Evolutionary conservation across 2,113 vertebrate genomes (phyloP).

Genomic region (Gavia stellata): DNA sequence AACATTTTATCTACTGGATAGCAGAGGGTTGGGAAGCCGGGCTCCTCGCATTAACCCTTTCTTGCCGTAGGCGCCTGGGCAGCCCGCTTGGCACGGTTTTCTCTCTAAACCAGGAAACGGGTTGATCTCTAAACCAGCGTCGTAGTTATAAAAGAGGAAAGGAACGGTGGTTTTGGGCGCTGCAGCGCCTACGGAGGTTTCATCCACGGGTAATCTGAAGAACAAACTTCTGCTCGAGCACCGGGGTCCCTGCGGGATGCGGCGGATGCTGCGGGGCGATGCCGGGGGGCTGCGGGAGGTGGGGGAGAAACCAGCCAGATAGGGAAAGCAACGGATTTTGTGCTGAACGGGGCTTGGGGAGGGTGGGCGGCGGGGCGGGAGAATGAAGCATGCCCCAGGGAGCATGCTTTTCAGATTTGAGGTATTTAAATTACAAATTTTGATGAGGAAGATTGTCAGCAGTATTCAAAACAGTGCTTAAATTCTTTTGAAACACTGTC

Average conservation of each 20-base stretch:
- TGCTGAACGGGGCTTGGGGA: neutral
- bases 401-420: constrained; percentile 50
- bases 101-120: neutral
- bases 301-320: neutral
- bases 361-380: constrained; percentile 1
- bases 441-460: constrained; percentile 60
- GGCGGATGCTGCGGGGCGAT: neutral
- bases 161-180: neutral
- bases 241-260: neutral
- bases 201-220: neutral
- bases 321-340: accelerated
- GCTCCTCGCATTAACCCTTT: neutral
- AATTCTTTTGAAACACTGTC: constrained; percentile 59
- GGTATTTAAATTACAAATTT: constrained; percentile 76
- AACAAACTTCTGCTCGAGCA: neutral
- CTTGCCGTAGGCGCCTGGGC: accelerated
- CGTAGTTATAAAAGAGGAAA: neutral
- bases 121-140: neutral
- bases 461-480: constrained; percentile 63
- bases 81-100: accelerated
- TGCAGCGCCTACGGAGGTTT: neutral
- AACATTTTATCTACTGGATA: accelerated
- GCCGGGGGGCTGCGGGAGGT: neutral
- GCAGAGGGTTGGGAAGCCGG: neutral
- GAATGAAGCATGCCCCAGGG: constrained; percentile 47